A percentile compares a stretch with the other conserved stretches of the same genome.
These are phyloP conservation scores for Verasper variegatus DNA, from an alignment of 2,113 vertebrate species.

Conservation along the genomic window DNA sequence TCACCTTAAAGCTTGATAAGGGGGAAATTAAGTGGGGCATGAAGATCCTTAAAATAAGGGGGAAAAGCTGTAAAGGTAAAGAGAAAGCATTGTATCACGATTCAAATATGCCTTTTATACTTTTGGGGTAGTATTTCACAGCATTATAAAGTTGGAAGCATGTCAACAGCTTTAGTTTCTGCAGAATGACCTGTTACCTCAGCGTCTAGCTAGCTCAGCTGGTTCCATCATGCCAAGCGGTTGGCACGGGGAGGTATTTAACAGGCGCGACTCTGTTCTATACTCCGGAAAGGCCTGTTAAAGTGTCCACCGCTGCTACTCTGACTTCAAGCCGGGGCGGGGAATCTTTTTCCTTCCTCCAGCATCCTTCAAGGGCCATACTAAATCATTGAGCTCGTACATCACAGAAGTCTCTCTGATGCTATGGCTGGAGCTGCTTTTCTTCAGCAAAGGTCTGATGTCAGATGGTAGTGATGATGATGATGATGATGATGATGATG, in stretches of 20 bases:
- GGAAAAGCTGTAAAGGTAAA: constrained; percentile 23
- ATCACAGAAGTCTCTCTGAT: neutral
- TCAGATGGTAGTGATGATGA: neutral
- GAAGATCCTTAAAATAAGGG: constrained; percentile 41
- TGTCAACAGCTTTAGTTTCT: constrained; percentile 53
- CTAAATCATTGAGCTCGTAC: neutral
- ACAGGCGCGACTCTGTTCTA: constrained; percentile 45
- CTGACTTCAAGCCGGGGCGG: neutral
- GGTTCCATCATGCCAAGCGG: constrained; percentile 39
- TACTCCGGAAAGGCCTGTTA: constrained; percentile 13
- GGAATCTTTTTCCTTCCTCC: neutral
- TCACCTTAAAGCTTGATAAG: neutral
- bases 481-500: neutral
- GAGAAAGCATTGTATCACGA: constrained; percentile 30
- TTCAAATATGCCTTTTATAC: constrained; percentile 41
- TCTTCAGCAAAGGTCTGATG: neutral
- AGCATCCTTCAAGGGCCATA: neutral
- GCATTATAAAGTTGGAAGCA: constrained; percentile 44
- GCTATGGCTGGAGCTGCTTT: neutral
- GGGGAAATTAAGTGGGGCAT: constrained; percentile 37
- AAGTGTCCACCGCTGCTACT: constrained; percentile 12
- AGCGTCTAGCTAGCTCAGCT: constrained; percentile 60
- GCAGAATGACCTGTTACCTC: constrained; percentile 59
- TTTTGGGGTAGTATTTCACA: constrained; percentile 50
- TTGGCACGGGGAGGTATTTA: constrained; percentile 41